Evolutionary conservation across 2,113 vertebrate species (phyloP), one percentile per base, ranked within the genome.

Genomic region (Plotosus lineatus): DNA sequence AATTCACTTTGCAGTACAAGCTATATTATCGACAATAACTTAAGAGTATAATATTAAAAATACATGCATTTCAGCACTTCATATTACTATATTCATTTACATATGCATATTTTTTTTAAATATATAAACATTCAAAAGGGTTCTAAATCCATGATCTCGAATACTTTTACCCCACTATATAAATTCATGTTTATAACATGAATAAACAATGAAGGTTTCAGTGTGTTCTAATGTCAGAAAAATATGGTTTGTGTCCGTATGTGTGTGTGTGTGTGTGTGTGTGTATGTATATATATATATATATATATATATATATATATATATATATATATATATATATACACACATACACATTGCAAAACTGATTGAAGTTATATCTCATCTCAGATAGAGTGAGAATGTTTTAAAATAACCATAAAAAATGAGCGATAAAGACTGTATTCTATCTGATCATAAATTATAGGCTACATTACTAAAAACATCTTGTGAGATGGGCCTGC

Each of bases 391-490:
- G 53, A 75, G 42, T 72, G 14, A 42, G 4, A 73, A 4, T 36
- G 10, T 66, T n/a, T 42, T 3, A 68, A 40, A 69, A 17, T 42
- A 56, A 38, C 14, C 28, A 66, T 56, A 38, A 26, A 83, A n/a
- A 66, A 7, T 75, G 40, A 23, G 6, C 38, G 61, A 61, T 36
- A 71, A 58, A 73, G 73, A 72, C 78, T 77, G 6, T 63, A 42
- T 21, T 50, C 19, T 23, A 17, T n/a, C 10, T 48, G 48, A 78
- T 21, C 68, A 82, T 74, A 82, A 75, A 82, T 61, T 79, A 61
- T 23, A 69, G 42, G 72, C 80, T 76, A 82, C 61, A 81, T 56
- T 46, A 6, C 38, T 8, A 51, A 80, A 58, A 73, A 71, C 56
- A 68, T 38, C 38, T 48, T 38, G 14, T 44, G 72, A 69, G 72